phyloP scores from a whole-genome alignment of 2,113 vertebrate genomes.

The Holacanthus passer region DNA sequence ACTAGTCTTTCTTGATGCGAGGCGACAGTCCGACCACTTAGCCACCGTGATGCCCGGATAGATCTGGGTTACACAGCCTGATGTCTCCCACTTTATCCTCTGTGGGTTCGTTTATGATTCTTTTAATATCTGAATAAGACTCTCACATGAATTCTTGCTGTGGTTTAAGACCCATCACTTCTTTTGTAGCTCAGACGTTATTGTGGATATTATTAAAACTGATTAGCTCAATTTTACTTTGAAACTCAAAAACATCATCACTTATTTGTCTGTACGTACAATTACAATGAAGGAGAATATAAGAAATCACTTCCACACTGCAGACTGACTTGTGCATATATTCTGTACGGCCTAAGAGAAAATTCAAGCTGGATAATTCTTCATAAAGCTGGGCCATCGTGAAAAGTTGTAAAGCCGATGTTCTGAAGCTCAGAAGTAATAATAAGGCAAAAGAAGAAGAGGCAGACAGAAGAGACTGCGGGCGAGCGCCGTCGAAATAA shows the following conservation, averaged over 20 bases:
- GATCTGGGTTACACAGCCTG: conserved; percentile 49
- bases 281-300: not conserved
- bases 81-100: conserved; percentile 52
- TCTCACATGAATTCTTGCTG: not conserved
- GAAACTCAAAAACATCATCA: conserved; percentile 1
- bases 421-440: conserved; percentile 56
- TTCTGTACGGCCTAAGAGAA: conserved; percentile 26
- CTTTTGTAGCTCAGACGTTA: conserved; percentile 2
- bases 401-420: conserved; percentile 53
- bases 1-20: conserved; percentile 59
- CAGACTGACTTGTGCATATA: conserved; percentile 16
- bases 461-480: conserved; percentile 42
- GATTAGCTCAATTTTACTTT: not conserved
- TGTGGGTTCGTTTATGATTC: conserved; percentile 23
- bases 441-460: conserved; percentile 53
- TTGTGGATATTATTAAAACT: conserved; percentile 27
- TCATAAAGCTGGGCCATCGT: conserved; percentile 24
- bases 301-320: not conserved
- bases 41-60: conserved; percentile 41
- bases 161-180: not conserved
- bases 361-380: conserved; percentile 31
- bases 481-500: conserved; percentile 51
- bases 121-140: conserved; percentile 48
- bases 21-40: conserved; percentile 71
- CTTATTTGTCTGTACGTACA: not conserved